Conservation (phyloP, 2,113 vertebrate genomes). For the Brachyhypopomus occidentalis region DNA sequence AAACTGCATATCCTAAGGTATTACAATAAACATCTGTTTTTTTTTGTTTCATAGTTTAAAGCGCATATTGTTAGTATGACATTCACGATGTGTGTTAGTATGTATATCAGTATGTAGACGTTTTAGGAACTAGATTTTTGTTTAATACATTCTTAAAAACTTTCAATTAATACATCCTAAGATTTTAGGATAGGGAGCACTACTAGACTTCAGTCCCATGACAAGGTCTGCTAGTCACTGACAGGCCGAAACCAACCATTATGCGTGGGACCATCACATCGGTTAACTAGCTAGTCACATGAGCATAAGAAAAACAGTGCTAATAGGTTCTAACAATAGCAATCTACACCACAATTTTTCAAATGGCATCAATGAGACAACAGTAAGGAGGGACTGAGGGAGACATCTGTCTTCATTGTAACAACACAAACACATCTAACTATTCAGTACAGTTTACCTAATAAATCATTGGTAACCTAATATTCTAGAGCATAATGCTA, state of each 20-base stretch:
- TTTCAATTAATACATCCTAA: neutral
- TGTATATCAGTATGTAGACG: neutral
- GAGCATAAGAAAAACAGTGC: slow-evolving; percentile 24
- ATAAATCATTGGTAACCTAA: slow-evolving; percentile 58
- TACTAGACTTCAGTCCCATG: neutral
- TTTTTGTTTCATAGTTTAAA: neutral
- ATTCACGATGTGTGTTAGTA: slow-evolving; percentile 2
- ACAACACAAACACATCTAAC: slow-evolving; percentile 64
- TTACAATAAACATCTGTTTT: neutral
- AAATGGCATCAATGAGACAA: slow-evolving; percentile 45
- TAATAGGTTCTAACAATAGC: slow-evolving; percentile 14
- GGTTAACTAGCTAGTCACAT: neutral
- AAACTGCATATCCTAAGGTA: neutral
- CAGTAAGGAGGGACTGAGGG: slow-evolving; percentile 32
- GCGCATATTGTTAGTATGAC: slow-evolving; percentile 1
- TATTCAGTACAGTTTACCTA: slow-evolving; percentile 45
- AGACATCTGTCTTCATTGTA: slow-evolving; percentile 49
- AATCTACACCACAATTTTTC: slow-evolving; percentile 50
- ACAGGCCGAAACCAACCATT: neutral
- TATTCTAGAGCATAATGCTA: slow-evolving; percentile 65
- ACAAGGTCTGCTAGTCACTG: slow-evolving; percentile 2
- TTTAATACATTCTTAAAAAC: neutral
- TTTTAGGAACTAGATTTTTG: neutral
- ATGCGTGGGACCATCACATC: slow-evolving; percentile 31
- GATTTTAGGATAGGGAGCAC: neutral